Evolutionary conservation across 2,113 vertebrate species (phyloP).

Genomic region (Siniperca knerii): DNA sequence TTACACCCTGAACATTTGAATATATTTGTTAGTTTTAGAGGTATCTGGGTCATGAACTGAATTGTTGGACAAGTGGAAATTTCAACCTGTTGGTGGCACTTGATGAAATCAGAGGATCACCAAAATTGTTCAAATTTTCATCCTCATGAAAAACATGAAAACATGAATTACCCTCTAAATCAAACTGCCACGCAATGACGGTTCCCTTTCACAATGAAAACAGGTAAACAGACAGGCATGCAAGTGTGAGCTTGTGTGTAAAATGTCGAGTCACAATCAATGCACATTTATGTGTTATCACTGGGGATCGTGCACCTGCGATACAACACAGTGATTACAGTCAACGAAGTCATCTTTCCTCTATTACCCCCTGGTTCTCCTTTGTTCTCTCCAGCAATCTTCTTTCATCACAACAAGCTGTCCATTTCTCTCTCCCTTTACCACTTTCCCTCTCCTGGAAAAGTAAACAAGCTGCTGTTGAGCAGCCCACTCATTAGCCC

Average conservation of each 20-base stretch:
- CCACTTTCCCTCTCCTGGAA: constrained; percentile 43
- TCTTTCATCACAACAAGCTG: constrained; percentile 51
- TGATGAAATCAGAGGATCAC: neutral
- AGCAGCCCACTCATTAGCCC: constrained; percentile 53
- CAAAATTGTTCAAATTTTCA: neutral
- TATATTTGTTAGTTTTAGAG: neutral
- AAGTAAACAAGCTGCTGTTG: constrained; percentile 70
- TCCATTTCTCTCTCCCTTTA: constrained; percentile 22
- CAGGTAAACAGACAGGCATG: constrained; percentile 8
- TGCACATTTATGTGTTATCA: constrained; percentile 46
- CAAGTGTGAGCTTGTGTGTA: neutral
- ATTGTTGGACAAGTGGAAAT: neutral
- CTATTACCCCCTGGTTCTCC: neutral
- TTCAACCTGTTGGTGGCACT: neutral
- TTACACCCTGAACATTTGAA: neutral
- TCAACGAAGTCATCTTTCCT: constrained; percentile 21
- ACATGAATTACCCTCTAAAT: neutral
- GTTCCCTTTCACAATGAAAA: constrained; percentile 11
- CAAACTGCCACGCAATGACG: neutral
- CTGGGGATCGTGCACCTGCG: constrained; percentile 49
- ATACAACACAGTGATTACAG: constrained; percentile 43
- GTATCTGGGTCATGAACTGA: neutral
- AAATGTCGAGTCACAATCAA: constrained; percentile 10
- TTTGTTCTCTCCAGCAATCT: constrained; percentile 48
- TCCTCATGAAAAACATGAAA: neutral